Conservation (phyloP, 2,888 invertebrate genomes). For the Reticulitermes lucifugus region DNA sequence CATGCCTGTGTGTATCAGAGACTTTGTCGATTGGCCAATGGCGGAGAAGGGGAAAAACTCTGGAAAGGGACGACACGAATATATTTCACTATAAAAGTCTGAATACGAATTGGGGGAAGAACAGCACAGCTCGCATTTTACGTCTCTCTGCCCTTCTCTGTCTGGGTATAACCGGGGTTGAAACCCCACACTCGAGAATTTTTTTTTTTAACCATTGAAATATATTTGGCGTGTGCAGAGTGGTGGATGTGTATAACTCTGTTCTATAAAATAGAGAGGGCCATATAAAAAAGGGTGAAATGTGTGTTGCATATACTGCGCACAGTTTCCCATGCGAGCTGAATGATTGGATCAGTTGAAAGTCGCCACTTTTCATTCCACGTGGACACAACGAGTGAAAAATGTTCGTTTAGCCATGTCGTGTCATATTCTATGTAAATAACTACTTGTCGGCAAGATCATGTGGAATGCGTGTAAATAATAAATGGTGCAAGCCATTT, state of each 20-base stretch:
- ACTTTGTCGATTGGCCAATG: constrained; percentile 29
- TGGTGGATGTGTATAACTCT: constrained; percentile 22
- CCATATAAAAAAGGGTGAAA: constrained; percentile 35
- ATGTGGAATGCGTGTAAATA: background rate
- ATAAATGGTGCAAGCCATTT: background rate
- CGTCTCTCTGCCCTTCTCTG: background rate
- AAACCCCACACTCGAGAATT: background rate
- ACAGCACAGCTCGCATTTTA: constrained; percentile 2
- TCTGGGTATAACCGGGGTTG: constrained; percentile 11
- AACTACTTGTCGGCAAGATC: background rate
- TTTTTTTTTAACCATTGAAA: constrained; percentile 26
- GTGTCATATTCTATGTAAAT: background rate
- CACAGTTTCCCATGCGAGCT: constrained; percentile 14
- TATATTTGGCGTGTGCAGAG: constrained; percentile 32
- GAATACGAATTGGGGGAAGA: constrained; percentile 38
- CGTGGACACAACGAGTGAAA: background rate
- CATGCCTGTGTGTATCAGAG: background rate
- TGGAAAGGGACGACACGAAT: background rate
- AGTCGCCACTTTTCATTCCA: background rate
- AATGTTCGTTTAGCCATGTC: background rate
- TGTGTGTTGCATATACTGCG: constrained; percentile 34
- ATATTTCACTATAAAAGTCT: constrained; percentile 51
- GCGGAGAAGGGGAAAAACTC: constrained; percentile 18
- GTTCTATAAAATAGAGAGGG: background rate
- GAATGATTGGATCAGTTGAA: constrained; percentile 13